These are phyloP conservation scores for Macrotrachela quadricornifera DNA, from an alignment of 1,140 invertebrate species.

Conservation along the genomic window DNA sequence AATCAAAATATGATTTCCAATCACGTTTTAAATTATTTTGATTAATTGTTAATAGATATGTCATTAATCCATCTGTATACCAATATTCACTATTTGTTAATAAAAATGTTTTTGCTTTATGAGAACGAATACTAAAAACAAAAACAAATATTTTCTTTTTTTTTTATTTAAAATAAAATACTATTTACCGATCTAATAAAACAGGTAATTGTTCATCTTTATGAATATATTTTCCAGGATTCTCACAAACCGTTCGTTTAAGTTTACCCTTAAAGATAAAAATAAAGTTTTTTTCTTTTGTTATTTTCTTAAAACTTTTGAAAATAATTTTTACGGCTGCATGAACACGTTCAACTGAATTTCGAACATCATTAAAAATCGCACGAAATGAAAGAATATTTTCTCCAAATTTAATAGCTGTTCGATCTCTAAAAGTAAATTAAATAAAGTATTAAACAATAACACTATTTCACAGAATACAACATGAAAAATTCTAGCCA, in stretches of 20 bases:
- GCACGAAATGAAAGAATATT: conserved; percentile 2
- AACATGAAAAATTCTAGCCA: background rate
- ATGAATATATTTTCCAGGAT: conserved; percentile 3
- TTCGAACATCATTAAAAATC: conserved; percentile 1
- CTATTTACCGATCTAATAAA: conserved; percentile 2
- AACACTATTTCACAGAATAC: no score
- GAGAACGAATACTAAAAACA: no score
- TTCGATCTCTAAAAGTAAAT: conserved; percentile 21
- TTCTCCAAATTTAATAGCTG: conserved; percentile 55
- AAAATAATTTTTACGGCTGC: background rate
- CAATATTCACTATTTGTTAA: conserved; percentile 89
- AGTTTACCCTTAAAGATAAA: background rate
- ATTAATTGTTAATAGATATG: conserved; percentile 52
- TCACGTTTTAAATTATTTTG: conserved; percentile 14
- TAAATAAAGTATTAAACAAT: no score
- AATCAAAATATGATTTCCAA: conserved; percentile 91
- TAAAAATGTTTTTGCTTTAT: conserved; percentile 76
- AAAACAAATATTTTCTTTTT: no score
- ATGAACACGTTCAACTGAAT: conserved; percentile 2
- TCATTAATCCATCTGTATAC: conserved; percentile 87
- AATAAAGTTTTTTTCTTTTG: no score
- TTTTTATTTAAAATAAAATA: no score
- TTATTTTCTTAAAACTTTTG: background rate
- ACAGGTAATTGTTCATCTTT: background rate
- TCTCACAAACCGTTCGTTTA: background rate